phyloP scores from a whole-genome alignment of 2,888 invertebrate genomes.

The Spodoptera littoralis region DNA sequence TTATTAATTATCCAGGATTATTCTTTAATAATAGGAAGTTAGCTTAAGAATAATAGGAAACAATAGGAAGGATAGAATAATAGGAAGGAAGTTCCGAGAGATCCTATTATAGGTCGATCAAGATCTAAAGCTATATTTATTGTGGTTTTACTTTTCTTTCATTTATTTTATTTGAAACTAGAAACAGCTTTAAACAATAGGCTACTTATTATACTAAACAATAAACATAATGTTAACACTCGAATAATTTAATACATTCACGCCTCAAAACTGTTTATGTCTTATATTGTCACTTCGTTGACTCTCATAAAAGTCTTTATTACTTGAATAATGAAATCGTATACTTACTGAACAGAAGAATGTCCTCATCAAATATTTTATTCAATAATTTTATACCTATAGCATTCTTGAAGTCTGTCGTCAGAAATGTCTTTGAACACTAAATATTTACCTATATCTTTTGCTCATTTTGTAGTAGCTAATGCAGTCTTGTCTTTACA shows the following conservation, averaged over 20 bases:
- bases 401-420: constrained; percentile 2
- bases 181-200: background rate
- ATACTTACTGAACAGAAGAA: constrained; percentile 24
- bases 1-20: too few relatives aligned
- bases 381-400: constrained; percentile 6
- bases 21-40: too few relatives aligned
- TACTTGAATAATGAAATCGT: constrained; percentile 43
- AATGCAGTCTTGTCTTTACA: too few relatives aligned
- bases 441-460: too few relatives aligned
- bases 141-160: too few relatives aligned
- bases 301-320: constrained; percentile 46
- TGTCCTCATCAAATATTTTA: constrained; percentile 6
- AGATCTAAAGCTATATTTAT: too few relatives aligned
- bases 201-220: constrained; percentile 12
- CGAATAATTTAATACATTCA: constrained; percentile 21
- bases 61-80: too few relatives aligned
- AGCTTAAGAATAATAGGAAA: too few relatives aligned
- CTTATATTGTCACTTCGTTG: constrained; percentile 21
- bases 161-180: background rate
- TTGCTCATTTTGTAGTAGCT: too few relatives aligned
- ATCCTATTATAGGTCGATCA: too few relatives aligned
- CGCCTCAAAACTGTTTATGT: constrained; percentile 34
- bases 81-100: too few relatives aligned
- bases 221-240: constrained; percentile 16
- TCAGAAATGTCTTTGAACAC: too few relatives aligned